Percentiles rank a stretch among this genome's conserved stretches.
Conservation (phyloP, 2,797 vertebrate species). For the Varecia variegata region DNA sequence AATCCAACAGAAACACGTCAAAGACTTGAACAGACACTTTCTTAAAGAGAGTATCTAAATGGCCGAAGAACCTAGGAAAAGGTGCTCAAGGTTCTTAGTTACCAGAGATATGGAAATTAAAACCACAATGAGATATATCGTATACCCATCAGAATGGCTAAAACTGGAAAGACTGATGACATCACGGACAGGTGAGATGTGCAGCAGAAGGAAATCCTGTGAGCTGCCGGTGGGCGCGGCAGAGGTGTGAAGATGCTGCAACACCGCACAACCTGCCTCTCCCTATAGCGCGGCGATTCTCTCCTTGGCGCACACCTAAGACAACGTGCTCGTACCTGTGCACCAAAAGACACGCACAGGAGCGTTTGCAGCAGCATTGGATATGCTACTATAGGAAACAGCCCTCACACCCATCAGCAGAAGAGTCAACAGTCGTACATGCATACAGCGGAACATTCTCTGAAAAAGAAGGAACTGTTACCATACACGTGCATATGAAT, state of each 20-base stretch:
- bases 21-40: neutral
- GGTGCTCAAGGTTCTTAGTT: too few species aligned
- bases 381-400: neutral
- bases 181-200: fast-evolving
- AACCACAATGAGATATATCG: too few species aligned
- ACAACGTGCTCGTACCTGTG: neutral
- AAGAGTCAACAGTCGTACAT: neutral
- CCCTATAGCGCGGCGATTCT: neutral
- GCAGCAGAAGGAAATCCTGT: too few species aligned
- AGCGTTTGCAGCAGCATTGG: too few species aligned
- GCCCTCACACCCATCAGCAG: neutral
- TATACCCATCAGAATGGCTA: neutral
- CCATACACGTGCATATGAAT: fast-evolving
- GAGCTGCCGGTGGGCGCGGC: too few species aligned
- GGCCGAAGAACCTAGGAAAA: neutral
- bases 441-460: neutral
- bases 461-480: fast-evolving
- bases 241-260: too few species aligned
- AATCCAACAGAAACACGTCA: neutral
- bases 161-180: neutral
- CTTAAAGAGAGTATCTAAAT: neutral
- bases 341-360: neutral
- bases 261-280: neutral
- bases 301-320: fast-evolving
- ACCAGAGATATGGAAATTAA: neutral